Percentiles rank a stretch among this genome's conserved stretches.
Conservation (phyloP, 2,888 invertebrate genomes). For the Cacoxenus indagator region DNA sequence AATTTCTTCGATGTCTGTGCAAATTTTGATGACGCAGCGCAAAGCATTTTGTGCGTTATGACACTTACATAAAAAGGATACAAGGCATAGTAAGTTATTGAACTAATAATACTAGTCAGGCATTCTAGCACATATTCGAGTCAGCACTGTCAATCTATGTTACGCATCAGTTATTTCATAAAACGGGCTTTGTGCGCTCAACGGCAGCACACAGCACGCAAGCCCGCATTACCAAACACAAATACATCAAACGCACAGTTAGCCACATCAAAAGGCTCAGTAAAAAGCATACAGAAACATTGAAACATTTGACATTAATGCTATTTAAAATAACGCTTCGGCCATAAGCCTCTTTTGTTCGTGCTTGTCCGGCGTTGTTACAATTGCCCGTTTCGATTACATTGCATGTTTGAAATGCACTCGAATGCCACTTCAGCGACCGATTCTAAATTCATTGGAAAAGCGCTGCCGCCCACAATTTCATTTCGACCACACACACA, state of each 20-base stretch:
- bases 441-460: background rate
- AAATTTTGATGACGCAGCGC: background rate
- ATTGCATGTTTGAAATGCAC: background rate
- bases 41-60: background rate
- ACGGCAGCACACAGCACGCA: too few relatives aligned
- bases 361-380: background rate
- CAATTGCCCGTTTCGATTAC: slow-evolving; percentile 8
- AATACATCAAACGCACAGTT: background rate
- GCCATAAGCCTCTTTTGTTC: background rate
- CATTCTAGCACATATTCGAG: background rate
- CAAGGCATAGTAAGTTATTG: background rate
- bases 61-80: background rate
- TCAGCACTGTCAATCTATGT: background rate
- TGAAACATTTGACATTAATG: background rate
- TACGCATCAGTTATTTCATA: background rate
- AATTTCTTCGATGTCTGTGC: background rate
- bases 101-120: background rate
- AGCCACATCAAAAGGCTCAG: too few relatives aligned
- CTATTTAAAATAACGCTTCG: background rate
- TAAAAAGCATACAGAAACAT: background rate
- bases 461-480: slow-evolving; percentile 4
- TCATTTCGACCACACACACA: background rate
- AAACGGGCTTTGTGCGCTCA: background rate
- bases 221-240: too few relatives aligned
- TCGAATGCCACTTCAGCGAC: slow-evolving; percentile 6